Evolutionary conservation across 2,113 vertebrate species (phyloP).

Genomic region (Lipophrys pholis): DNA sequence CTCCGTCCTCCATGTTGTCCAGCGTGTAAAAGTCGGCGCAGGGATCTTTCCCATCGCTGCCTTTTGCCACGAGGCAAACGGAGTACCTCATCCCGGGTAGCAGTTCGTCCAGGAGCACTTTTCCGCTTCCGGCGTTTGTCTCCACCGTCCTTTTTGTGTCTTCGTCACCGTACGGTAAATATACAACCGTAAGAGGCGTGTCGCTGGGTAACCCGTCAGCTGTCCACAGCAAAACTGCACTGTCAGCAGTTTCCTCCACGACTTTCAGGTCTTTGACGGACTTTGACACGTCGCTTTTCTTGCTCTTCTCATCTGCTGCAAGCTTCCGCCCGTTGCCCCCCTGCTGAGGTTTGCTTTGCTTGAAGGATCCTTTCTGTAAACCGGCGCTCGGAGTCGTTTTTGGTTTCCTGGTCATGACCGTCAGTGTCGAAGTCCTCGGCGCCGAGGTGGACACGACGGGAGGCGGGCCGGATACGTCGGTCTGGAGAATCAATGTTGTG

Average conservation of each 20-base stretch:
- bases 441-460: constrained; percentile 25
- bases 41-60: constrained; percentile 85
- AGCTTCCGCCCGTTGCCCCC: constrained; percentile 71
- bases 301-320: constrained; percentile 74
- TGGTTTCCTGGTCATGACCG: constrained; percentile 25
- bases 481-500: constrained; percentile 44
- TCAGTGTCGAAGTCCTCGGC: constrained; percentile 38
- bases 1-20: constrained; percentile 60
- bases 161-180: constrained; percentile 90
- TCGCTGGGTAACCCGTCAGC: constrained; percentile 74
- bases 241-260: constrained; percentile 86
- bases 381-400: constrained; percentile 55
- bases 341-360: constrained; percentile 66
- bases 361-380: constrained; percentile 71
- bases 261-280: constrained; percentile 86
- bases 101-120: constrained; percentile 88
- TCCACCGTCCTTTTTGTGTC: constrained; percentile 86
- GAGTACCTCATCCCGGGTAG: constrained; percentile 88
- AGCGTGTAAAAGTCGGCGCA: constrained; percentile 91
- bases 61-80: constrained; percentile 91
- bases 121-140: constrained; percentile 85
- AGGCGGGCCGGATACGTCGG: not conserved
- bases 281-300: constrained; percentile 72
- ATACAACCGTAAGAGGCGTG: constrained; percentile 86
- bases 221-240: constrained; percentile 90